Evolutionary conservation across 2,113 vertebrate species (phyloP).

Genomic region (Pipra filicauda): DNA sequence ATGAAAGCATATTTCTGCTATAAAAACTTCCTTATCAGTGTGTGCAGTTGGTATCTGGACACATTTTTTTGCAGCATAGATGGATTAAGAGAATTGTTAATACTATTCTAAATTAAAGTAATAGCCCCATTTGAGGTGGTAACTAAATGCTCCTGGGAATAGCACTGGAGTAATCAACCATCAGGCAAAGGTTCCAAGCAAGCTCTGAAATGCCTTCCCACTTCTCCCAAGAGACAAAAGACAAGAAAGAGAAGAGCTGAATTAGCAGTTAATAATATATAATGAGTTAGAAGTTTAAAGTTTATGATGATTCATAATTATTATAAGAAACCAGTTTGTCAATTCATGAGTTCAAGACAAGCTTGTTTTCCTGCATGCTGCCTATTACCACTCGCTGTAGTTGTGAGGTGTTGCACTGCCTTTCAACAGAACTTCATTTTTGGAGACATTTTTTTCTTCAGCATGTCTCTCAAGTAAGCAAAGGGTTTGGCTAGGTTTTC

Average conservation of each 20-base stretch:
- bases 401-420: neutral
- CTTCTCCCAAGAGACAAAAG: conserved; percentile 27
- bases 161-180: neutral
- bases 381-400: neutral
- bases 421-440: conserved; percentile 36
- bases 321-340: conserved; percentile 21
- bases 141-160: neutral
- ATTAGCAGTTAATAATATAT: conserved; percentile 25
- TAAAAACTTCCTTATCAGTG: neutral
- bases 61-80: neutral
- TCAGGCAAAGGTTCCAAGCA: neutral
- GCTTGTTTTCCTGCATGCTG: neutral
- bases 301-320: conserved; percentile 3
- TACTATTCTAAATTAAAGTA: neutral
- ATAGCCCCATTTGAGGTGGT: neutral
- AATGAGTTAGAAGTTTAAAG: conserved; percentile 36
- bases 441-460: neutral
- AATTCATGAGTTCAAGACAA: conserved; percentile 11
- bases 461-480: neutral
- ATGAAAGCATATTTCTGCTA: neutral
- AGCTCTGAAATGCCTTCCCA: neutral
- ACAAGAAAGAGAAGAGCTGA: conserved; percentile 22
- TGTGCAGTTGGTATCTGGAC: neutral
- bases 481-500: neutral
- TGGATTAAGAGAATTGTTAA: neutral